phyloP scores from a whole-genome alignment of 2,113 vertebrate genomes.

The Oncorhynchus clarkii region DNA sequence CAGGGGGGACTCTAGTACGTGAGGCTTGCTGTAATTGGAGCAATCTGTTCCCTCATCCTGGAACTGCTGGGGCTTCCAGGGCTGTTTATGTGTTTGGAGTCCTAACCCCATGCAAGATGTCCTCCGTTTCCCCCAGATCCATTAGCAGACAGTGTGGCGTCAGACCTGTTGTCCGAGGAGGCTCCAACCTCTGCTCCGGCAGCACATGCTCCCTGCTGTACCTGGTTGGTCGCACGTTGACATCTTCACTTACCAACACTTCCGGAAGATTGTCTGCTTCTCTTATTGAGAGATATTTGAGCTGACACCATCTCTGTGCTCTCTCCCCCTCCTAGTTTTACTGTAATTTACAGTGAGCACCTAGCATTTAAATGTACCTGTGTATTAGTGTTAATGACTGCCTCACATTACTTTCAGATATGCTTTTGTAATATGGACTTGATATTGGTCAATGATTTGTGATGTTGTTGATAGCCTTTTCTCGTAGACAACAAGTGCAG shows the following conservation, averaged over 20 bases:
- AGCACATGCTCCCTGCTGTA: conserved; percentile 14
- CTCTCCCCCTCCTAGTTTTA: background rate
- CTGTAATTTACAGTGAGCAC: background rate
- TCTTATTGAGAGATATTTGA: conserved; percentile 21
- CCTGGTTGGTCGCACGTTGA: conserved; percentile 7
- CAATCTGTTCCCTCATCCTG: conserved; percentile 68
- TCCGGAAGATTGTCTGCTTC: background rate
- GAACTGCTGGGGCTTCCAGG: conserved; percentile 43
- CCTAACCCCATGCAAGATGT: conserved; percentile 64
- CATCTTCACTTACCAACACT: background rate
- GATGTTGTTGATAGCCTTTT: no score
- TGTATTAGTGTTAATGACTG: no score
- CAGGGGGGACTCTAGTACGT: conserved; percentile 59
- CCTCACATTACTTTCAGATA: background rate
- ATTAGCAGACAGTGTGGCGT: conserved; percentile 28
- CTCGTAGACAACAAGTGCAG: no score
- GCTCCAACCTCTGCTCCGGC: conserved; percentile 25
- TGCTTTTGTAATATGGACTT: background rate
- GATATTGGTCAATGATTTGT: background rate
- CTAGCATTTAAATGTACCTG: no score
- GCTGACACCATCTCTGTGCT: background rate
- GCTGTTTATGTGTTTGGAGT: conserved; percentile 64
- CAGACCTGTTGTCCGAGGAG: conserved; percentile 36
- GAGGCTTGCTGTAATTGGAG: conserved; percentile 72
- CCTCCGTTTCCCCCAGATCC: conserved; percentile 56